These are phyloP conservation scores for Sisor rabdophorus DNA, from an alignment of 2,113 vertebrate species.

Conservation along the genomic window DNA sequence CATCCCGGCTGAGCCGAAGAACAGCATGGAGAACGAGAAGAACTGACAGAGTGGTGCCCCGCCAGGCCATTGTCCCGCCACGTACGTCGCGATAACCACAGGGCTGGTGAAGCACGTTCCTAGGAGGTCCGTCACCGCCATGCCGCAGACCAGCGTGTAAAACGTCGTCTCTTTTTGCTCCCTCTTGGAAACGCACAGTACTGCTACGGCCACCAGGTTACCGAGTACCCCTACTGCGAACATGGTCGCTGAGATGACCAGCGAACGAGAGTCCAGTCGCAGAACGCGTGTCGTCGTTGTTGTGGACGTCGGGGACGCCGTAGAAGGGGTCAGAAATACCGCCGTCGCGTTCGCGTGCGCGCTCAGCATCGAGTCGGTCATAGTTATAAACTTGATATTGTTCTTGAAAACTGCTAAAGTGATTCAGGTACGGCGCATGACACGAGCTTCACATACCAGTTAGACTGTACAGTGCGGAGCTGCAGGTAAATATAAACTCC, in stretches of 20 bases:
- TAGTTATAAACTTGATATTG: constrained; percentile 31
- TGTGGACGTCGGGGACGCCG: constrained; percentile 14
- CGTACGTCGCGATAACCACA: constrained; percentile 75
- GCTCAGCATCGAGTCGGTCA: constrained; percentile 57
- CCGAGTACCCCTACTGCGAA: constrained; percentile 73
- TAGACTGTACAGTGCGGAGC: background rate
- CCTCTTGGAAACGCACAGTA: constrained; percentile 71
- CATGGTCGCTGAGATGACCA: constrained; percentile 72
- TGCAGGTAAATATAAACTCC: constrained; percentile 14
- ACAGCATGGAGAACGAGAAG: constrained; percentile 79
- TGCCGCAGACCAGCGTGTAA: constrained; percentile 75
- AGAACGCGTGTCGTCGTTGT: constrained; percentile 60
- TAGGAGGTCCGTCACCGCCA: constrained; percentile 76
- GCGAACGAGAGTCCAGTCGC: constrained; percentile 63
- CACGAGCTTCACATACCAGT: background rate
- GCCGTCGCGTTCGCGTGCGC: constrained; percentile 58
- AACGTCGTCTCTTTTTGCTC: constrained; percentile 78
- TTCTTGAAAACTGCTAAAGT: background rate
- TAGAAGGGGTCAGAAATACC: constrained; percentile 28
- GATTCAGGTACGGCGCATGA: background rate
- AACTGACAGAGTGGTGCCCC: constrained; percentile 71
- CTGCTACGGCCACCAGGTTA: constrained; percentile 74
- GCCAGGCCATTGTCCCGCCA: constrained; percentile 69
- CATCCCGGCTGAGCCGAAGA: constrained; percentile 75
- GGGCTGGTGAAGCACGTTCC: constrained; percentile 78